Evolutionary conservation across 2,888 invertebrate genomes (phyloP).

Genomic region (Torymus texanus): DNA sequence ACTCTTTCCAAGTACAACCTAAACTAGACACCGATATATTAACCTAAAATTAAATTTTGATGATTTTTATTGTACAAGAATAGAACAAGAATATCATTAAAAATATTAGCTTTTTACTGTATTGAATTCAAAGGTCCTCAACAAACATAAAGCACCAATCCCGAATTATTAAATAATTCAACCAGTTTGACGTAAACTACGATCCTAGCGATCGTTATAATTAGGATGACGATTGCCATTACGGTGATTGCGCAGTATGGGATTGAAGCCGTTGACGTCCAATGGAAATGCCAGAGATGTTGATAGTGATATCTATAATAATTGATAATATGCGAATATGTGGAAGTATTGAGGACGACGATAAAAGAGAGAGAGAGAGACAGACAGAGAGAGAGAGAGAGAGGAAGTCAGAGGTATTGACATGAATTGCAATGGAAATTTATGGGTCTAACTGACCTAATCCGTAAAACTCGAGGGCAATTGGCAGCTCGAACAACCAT

Average conservation of each 20-base stretch:
- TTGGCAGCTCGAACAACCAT: constrained; percentile 11
- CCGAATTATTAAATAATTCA: neutral
- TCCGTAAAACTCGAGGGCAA: constrained; percentile 11
- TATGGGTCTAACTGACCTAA: neutral
- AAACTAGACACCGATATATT: too few relatives aligned
- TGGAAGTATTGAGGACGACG: constrained; percentile 36
- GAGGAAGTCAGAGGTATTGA: too few relatives aligned
- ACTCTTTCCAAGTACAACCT: too few relatives aligned
- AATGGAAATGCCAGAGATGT: constrained; percentile 11
- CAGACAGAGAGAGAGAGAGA: neutral
- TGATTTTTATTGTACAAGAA: too few relatives aligned
- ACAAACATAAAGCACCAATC: too few relatives aligned
- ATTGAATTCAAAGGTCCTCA: too few relatives aligned
- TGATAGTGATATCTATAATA: constrained; percentile 41
- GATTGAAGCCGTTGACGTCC: constrained; percentile 17
- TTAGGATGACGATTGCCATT: constrained; percentile 41
- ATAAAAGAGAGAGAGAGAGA: neutral
- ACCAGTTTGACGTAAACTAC: constrained; percentile 20
- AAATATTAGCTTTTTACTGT: too few relatives aligned
- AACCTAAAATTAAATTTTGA: too few relatives aligned
- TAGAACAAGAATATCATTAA: too few relatives aligned
- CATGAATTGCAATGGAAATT: neutral
- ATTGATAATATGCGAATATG: neutral
- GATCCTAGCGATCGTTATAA: constrained; percentile 15
- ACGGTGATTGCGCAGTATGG: neutral